A percentile compares a stretch with the other conserved stretches of the same genome.
phyloP scores from a whole-genome alignment of 2,888 invertebrate species.

The Protonemura montana region DNA sequence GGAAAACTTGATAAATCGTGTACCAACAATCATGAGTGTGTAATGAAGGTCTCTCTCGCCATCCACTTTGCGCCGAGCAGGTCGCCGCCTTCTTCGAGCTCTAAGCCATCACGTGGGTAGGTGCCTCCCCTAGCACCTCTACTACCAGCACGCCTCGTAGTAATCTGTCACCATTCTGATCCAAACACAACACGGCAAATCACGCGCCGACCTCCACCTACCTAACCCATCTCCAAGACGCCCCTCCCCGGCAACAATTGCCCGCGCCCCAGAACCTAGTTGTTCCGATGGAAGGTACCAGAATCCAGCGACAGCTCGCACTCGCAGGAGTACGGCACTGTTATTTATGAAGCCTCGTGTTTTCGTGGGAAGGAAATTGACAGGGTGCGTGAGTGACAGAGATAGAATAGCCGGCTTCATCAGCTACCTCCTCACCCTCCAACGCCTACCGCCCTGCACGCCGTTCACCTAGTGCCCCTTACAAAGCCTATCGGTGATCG shows the following conservation, averaged over 20 bases:
- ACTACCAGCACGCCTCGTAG: too few relatives aligned
- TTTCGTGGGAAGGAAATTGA: neutral
- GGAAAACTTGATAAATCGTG: neutral
- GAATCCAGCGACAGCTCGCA: too few relatives aligned
- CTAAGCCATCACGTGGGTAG: too few relatives aligned
- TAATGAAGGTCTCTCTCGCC: too few relatives aligned
- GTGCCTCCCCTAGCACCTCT: neutral
- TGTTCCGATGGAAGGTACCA: neutral
- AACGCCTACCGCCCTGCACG: neutral
- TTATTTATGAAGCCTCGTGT: neutral
- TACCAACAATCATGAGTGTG: neutral
- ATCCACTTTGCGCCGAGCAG: too few relatives aligned
- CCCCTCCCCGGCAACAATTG: neutral
- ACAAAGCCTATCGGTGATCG: neutral
- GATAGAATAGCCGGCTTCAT: slow-evolving; percentile 32
- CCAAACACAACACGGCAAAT: neutral
- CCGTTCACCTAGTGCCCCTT: neutral
- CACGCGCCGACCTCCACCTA: neutral
- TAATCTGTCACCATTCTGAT: neutral
- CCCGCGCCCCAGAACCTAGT: neutral
- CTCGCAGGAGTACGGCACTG: neutral
- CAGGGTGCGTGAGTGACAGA: slow-evolving; percentile 34
- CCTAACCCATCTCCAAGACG: neutral
- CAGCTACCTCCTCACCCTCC: neutral
- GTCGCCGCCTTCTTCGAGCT: too few relatives aligned